Percentiles rank a stretch among this genome's conserved stretches.
Conservation (phyloP, 1,140 invertebrate genomes). For the Melitaea cinxia region DNA sequence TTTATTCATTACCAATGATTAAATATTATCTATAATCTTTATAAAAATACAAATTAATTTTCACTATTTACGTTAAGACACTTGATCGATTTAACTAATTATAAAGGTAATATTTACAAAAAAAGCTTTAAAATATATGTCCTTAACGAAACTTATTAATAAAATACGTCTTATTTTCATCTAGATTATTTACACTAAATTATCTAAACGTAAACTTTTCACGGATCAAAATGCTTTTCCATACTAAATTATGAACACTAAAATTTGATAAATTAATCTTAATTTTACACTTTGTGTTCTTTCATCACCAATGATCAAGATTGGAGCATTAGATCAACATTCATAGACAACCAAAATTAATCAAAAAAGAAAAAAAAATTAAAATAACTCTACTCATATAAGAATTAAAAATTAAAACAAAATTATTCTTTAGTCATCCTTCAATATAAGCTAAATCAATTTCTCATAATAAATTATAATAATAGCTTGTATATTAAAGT, state of each 20-base stretch:
- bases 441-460: too few species aligned
- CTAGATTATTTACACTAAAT: constrained; percentile 29
- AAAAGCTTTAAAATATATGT: constrained; percentile 9
- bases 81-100: constrained; percentile 28
- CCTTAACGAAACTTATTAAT: not conserved
- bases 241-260: constrained; percentile 42
- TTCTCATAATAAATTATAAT: too few species aligned
- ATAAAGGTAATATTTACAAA: constrained; percentile 29
- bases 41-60: constrained; percentile 38
- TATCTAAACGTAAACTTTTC: not conserved
- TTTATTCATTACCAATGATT: constrained; percentile 20
- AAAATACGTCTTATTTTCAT: constrained; percentile 17
- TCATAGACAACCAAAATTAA: not conserved
- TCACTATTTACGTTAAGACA: constrained; percentile 36
- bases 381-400: too few species aligned
- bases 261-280: constrained; percentile 13
- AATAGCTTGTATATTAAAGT: not conserved
- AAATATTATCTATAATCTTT: constrained; percentile 26
- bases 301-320: not conserved
- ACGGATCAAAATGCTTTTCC: constrained; percentile 31
- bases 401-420: too few species aligned
- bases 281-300: not conserved
- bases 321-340: not conserved
- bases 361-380: not conserved
- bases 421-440: too few species aligned